These are phyloP conservation scores for Pygoscelis adeliae DNA, from an alignment of 2,113 vertebrate species.

Conservation along the genomic window DNA sequence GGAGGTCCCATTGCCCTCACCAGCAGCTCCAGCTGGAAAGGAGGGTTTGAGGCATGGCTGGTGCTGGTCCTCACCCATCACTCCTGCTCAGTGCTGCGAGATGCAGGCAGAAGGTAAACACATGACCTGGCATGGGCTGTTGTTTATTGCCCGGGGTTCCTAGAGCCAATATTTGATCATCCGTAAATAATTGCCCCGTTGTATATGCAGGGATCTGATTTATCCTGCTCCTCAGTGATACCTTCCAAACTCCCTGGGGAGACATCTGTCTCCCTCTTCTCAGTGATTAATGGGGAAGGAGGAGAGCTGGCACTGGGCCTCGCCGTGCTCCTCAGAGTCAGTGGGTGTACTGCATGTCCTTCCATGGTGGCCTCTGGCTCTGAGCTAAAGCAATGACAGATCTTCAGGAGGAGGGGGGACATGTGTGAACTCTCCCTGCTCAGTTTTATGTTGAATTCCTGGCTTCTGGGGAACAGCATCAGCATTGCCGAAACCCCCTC, in stretches of 20 bases:
- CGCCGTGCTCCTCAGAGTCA: accelerated
- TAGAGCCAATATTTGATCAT: slow-evolving; percentile 15
- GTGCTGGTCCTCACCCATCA: not conserved
- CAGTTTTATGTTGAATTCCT: not conserved
- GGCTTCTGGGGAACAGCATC: accelerated
- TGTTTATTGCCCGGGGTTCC: not conserved
- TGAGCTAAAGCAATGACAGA: not conserved
- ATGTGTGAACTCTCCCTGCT: not conserved
- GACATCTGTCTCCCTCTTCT: not conserved
- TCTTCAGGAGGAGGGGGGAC: not conserved
- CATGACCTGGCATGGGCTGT: not conserved
- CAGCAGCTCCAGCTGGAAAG: not conserved
- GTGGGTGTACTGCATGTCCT: not conserved
- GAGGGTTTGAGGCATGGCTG: not conserved
- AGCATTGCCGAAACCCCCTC: not conserved
- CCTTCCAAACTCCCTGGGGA: slow-evolving; percentile 20
- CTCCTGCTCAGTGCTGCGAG: not conserved
- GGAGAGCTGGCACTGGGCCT: slow-evolving; percentile 5
- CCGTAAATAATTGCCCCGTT: not conserved
- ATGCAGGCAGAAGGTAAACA: not conserved
- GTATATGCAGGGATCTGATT: slow-evolving; percentile 7
- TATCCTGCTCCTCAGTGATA: not conserved
- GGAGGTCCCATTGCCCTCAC: not conserved
- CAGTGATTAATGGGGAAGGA: not conserved
- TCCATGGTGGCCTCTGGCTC: slow-evolving; percentile 11